Percentiles rank a stretch among this genome's conserved stretches.
These are phyloP conservation scores for Frieseomelitta varia DNA, from an alignment of 1,140 invertebrate species.

Conservation along the genomic window DNA sequence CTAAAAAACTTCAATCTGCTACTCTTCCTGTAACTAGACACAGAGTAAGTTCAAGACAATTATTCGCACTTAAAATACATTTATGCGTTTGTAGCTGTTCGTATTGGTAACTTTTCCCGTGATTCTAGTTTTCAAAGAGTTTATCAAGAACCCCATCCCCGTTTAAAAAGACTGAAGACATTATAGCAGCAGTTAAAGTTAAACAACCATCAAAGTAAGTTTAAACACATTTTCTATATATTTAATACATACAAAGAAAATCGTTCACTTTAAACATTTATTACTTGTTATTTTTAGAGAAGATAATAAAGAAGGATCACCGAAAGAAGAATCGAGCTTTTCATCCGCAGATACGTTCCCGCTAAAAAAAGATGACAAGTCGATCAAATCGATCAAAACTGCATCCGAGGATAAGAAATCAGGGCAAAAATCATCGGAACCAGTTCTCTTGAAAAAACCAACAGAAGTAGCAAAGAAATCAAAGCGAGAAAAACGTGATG, in stretches of 20 bases:
- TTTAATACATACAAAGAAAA: background rate
- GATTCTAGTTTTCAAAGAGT: slow-evolving; percentile 85
- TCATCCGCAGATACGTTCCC: slow-evolving; percentile 73
- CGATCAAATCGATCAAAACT: slow-evolving; percentile 68
- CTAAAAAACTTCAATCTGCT: slow-evolving; percentile 75
- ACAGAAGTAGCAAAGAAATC: slow-evolving; percentile 78
- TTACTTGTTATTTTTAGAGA: slow-evolving; percentile 67
- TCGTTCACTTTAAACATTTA: background rate
- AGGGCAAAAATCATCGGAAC: slow-evolving; percentile 70
- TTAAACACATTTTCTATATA: background rate
- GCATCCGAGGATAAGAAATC: slow-evolving; percentile 75
- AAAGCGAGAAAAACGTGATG: slow-evolving; percentile 79
- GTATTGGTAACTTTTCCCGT: background rate
- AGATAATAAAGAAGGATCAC: slow-evolving; percentile 73
- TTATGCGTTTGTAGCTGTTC: background rate
- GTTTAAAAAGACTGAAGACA: slow-evolving; percentile 89
- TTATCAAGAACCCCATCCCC: slow-evolving; percentile 90
- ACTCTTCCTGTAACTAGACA: slow-evolving; percentile 77
- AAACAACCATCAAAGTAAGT: slow-evolving; percentile 76
- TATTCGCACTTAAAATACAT: background rate
- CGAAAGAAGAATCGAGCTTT: slow-evolving; percentile 71
- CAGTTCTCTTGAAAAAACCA: slow-evolving; percentile 70
- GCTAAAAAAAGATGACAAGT: slow-evolving; percentile 78
- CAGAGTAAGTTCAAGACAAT: slow-evolving; percentile 66
- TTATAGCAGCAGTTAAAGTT: slow-evolving; percentile 80